Conservation (phyloP, 2,888 invertebrate genomes). For the Slavum lentiscoides region DNA sequence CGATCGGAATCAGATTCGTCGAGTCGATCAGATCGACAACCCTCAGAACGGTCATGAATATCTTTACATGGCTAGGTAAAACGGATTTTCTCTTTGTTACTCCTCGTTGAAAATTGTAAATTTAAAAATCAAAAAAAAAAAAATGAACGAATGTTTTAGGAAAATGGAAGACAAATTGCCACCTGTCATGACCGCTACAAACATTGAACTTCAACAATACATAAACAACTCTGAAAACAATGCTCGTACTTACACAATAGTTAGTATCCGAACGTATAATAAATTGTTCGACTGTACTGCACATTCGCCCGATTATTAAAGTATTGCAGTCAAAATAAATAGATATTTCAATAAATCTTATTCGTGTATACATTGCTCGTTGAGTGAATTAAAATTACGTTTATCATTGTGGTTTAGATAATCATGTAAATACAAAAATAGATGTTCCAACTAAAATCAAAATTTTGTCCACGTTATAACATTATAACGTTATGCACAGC, state of each 20-base stretch:
- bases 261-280: slow-evolving; percentile 21
- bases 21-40: slow-evolving; percentile 22
- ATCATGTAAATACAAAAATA: no score
- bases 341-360: no score
- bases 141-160: slow-evolving; percentile 4
- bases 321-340: no score
- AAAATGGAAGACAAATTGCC: slow-evolving; percentile 45
- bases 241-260: slow-evolving; percentile 11
- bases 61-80: slow-evolving; percentile 47
- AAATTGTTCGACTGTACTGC: no score
- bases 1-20: slow-evolving; percentile 42
- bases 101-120: no score
- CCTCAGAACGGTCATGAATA: slow-evolving; percentile 51
- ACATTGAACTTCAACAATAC: slow-evolving; percentile 35
- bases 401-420: no score
- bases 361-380: no score
- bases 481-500: no score
- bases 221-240: slow-evolving; percentile 13
- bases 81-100: neutral
- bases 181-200: slow-evolving; percentile 36
- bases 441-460: neutral
- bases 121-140: no score
- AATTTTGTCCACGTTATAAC: neutral
- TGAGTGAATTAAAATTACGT: no score
- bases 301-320: no score